These are phyloP conservation scores for Pseudobourletiella spinata DNA, from an alignment of 1,140 invertebrate species.

Conservation along the genomic window DNA sequence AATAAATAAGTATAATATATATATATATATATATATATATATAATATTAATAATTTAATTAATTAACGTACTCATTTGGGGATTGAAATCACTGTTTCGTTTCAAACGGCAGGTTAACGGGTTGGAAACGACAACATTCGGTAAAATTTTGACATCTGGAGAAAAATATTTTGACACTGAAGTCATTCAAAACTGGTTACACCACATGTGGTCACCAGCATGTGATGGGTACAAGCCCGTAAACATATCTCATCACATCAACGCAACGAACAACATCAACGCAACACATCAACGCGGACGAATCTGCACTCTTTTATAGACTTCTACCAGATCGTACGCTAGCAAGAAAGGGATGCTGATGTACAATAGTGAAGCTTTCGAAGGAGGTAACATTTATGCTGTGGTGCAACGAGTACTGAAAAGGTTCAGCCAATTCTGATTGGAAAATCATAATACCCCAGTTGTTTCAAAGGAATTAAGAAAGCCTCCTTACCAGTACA, in stretches of 20 bases:
- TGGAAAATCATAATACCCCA: slow-evolving; percentile 43
- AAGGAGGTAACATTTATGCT: slow-evolving; percentile 45
- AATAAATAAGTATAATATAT: too few relatives aligned
- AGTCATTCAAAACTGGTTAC: slow-evolving; percentile 3
- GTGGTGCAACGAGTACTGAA: slow-evolving; percentile 40
- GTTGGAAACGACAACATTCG: slow-evolving; percentile 38
- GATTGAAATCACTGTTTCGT: too few relatives aligned
- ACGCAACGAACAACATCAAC: too few relatives aligned
- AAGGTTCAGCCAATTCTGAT: slow-evolving; percentile 44
- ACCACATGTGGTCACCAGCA: not conserved
- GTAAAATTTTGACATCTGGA: slow-evolving; percentile 38
- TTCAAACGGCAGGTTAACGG: slow-evolving; percentile 41
- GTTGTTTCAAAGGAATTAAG: slow-evolving; percentile 43
- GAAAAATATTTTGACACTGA: slow-evolving; percentile 37
- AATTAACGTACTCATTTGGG: too few relatives aligned
- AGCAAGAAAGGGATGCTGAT: slow-evolving; percentile 29
- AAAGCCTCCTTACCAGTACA: slow-evolving; percentile 39
- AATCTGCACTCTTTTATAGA: slow-evolving; percentile 39
- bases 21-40: too few relatives aligned
- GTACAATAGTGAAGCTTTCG: slow-evolving; percentile 41
- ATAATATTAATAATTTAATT: too few relatives aligned
- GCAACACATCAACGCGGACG: slow-evolving; percentile 40
- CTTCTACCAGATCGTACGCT: slow-evolving; percentile 35
- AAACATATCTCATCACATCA: too few relatives aligned
- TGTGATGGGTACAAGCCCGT: not conserved